Evolutionary conservation across 2,888 invertebrate species (phyloP).

Genomic region (Vesta saturnalis): DNA sequence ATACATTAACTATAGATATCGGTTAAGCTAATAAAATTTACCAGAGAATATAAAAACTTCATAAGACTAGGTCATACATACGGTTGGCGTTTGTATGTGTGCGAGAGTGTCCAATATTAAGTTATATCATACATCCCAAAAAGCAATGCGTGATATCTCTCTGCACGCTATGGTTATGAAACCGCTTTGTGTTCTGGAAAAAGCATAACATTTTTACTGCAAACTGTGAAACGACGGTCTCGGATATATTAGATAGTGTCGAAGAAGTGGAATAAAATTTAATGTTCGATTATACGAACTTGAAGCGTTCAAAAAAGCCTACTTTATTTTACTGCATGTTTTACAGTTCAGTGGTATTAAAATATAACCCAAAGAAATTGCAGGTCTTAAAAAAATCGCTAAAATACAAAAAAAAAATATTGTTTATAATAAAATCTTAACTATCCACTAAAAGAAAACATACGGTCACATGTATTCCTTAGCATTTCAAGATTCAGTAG

Average conservation of each 20-base stretch:
- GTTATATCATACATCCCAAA: constrained; percentile 38
- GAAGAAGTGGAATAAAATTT: constrained; percentile 40
- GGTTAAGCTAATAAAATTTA: constrained; percentile 29
- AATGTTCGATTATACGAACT: constrained; percentile 37
- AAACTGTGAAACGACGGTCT: constrained; percentile 29
- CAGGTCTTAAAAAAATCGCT: neutral
- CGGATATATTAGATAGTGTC: constrained; percentile 36
- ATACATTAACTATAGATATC: constrained; percentile 30
- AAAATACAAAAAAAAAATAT: neutral
- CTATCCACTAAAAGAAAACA: no score
- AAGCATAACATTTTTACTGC: constrained; percentile 42
- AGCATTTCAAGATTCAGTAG: no score
- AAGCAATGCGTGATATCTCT: constrained; percentile 38
- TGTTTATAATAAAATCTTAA: no score
- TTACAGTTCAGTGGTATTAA: constrained; percentile 13
- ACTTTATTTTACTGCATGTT: constrained; percentile 20
- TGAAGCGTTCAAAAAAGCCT: constrained; percentile 24
- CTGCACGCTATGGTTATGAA: constrained; percentile 33
- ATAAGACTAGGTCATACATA: constrained; percentile 33
- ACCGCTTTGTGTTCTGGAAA: constrained; percentile 40
- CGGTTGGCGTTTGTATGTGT: constrained; percentile 30
- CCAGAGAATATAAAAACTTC: constrained; percentile 33
- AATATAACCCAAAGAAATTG: constrained; percentile 10
- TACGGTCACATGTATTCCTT: no score
- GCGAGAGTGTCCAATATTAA: constrained; percentile 35